These are phyloP conservation scores for Dendrocopos noguchii DNA, from an alignment of 2,113 vertebrate species.

Conservation along the genomic window DNA sequence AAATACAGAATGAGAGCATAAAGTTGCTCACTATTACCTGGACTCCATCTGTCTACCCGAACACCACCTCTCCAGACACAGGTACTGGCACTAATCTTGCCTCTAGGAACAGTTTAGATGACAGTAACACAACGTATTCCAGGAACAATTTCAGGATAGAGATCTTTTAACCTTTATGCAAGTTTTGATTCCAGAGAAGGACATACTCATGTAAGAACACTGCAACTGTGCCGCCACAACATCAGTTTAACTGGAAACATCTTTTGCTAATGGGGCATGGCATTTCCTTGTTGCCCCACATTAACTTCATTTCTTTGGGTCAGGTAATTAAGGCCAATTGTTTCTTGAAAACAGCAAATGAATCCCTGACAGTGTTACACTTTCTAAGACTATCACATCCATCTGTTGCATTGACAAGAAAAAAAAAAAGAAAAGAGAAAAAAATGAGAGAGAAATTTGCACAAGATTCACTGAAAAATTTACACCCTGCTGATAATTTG, in stretches of 20 bases:
- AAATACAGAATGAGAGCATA: not conserved
- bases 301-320: constrained; percentile 19
- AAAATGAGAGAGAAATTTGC: too few relatives aligned
- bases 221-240: not conserved
- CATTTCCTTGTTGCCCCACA: constrained; percentile 49
- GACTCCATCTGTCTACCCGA: not conserved
- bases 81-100: not conserved
- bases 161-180: not conserved
- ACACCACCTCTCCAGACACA: not conserved
- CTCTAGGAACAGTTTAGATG: not conserved
- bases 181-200: not conserved
- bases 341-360: constrained; percentile 39
- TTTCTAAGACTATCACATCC: not conserved
- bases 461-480: not conserved
- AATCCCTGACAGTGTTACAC: constrained; percentile 18
- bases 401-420: not conserved
- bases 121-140: not conserved
- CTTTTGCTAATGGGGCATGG: constrained; percentile 20
- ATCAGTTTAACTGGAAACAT: constrained; percentile 50
- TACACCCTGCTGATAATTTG: not conserved
- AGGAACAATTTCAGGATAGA: not conserved
- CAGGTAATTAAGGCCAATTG: constrained; percentile 54
- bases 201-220: not conserved
- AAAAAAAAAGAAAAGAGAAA: too few relatives aligned
- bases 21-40: not conserved